Conservation (phyloP, 2,113 vertebrate genomes). For the Centropristis striata region DNA sequence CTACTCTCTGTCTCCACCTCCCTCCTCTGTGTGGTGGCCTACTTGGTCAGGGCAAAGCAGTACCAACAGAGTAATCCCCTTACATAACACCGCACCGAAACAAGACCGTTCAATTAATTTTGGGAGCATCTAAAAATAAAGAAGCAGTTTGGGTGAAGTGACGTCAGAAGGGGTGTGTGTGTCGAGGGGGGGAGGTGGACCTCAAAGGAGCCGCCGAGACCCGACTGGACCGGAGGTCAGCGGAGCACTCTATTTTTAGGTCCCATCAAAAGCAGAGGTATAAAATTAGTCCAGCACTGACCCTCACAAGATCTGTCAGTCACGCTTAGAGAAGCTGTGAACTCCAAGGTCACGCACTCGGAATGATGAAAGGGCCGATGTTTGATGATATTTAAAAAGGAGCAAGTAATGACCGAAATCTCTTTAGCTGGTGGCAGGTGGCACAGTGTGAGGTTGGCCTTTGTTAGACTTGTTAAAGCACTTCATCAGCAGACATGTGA, state of each 20-base stretch:
- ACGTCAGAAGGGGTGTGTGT: slow-evolving; percentile 66
- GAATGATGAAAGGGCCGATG: slow-evolving; percentile 67
- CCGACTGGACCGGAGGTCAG: slow-evolving; percentile 61
- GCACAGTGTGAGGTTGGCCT: slow-evolving; percentile 67
- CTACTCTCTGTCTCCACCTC: slow-evolving; percentile 46
- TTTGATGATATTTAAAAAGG: slow-evolving; percentile 80
- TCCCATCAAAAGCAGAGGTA: slow-evolving; percentile 65
- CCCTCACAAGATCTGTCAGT: slow-evolving; percentile 62
- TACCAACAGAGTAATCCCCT: slow-evolving; percentile 84
- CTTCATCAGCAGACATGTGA: slow-evolving; percentile 52
- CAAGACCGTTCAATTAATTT: slow-evolving; percentile 75
- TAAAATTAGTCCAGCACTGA: slow-evolving; percentile 70
- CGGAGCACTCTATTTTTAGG: slow-evolving; percentile 83
- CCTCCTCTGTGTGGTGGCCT: slow-evolving; percentile 54
- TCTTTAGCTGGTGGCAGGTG: slow-evolving; percentile 72
- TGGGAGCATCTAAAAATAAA: slow-evolving; percentile 81
- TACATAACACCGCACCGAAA: slow-evolving; percentile 79
- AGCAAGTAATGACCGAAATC: slow-evolving; percentile 80
- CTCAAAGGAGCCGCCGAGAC: slow-evolving; percentile 54
- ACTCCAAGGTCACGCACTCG: slow-evolving; percentile 70
- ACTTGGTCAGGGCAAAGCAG: slow-evolving; percentile 61
- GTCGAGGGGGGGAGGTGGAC: slow-evolving; percentile 24
- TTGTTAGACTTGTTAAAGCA: slow-evolving; percentile 67
- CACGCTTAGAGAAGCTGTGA: slow-evolving; percentile 70
- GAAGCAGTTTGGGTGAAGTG: slow-evolving; percentile 48